phyloP scores from a whole-genome alignment of 2,888 invertebrate species.

The Proisotoma minuta region DNA sequence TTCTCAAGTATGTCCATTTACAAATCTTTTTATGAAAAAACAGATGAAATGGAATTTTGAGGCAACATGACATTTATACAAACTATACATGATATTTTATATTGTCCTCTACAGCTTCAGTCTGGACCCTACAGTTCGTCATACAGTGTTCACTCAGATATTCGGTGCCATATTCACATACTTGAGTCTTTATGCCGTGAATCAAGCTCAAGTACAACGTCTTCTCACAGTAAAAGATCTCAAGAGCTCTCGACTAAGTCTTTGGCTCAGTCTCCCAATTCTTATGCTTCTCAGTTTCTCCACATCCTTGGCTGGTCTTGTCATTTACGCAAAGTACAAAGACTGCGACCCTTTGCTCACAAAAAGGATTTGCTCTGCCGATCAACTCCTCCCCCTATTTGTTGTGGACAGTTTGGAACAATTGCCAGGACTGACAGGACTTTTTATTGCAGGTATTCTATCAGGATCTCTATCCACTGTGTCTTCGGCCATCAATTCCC shows the following conservation, averaged over 20 bases:
- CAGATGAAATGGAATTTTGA: no score
- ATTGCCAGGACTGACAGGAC: constrained; percentile 74
- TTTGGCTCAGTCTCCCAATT: constrained; percentile 79
- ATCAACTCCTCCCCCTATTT: constrained; percentile 61
- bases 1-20: constrained; percentile 52
- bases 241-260: constrained; percentile 64
- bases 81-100: background rate
- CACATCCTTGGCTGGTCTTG: constrained; percentile 70
- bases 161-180: constrained; percentile 79
- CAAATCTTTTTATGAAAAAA: no score
- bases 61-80: background rate
- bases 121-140: constrained; percentile 72
- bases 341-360: constrained; percentile 72
- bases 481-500: constrained; percentile 82
- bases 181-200: constrained; percentile 76
- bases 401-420: constrained; percentile 57
- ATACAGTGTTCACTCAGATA: constrained; percentile 75
- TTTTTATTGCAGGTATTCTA: constrained; percentile 86
- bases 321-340: constrained; percentile 76
- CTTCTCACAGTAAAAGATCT: constrained; percentile 58
- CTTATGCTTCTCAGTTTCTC: constrained; percentile 66
- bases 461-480: constrained; percentile 87
- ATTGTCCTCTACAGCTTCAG: constrained; percentile 59
- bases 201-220: constrained; percentile 69
- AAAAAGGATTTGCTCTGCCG: constrained; percentile 61